phyloP scores from a whole-genome alignment of 1,140 invertebrate species.

The Bombus difficillimus region DNA sequence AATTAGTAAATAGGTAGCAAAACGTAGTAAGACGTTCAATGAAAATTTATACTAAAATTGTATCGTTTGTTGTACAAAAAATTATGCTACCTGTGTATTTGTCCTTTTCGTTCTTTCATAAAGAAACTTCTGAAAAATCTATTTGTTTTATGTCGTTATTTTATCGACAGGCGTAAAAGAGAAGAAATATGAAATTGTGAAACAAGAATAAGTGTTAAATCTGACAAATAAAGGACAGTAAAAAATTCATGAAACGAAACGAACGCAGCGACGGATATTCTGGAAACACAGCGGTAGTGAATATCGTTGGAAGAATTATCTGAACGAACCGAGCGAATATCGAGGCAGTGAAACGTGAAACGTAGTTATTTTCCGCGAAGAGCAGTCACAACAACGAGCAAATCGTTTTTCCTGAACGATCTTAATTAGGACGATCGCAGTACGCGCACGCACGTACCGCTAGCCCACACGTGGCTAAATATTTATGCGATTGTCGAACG shows the following conservation, averaged over 20 bases:
- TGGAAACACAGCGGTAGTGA: background rate
- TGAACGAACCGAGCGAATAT: background rate
- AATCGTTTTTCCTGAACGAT: conserved; percentile 11
- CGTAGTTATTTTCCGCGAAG: conserved; percentile 2
- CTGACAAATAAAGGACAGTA: background rate
- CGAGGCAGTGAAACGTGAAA: conserved; percentile 1
- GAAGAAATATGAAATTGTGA: background rate
- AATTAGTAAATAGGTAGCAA: too few species aligned
- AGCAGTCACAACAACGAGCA: background rate
- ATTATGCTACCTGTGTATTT: background rate
- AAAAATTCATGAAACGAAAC: background rate
- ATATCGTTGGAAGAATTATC: background rate
- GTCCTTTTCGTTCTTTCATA: too few species aligned
- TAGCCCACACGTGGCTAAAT: background rate
- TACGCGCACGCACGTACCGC: background rate
- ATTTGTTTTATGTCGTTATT: background rate
- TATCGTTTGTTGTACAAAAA: background rate
- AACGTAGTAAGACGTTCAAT: background rate
- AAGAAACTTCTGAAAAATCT: background rate
- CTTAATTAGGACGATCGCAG: conserved; percentile 19
- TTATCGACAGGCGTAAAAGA: background rate
- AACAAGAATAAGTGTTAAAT: background rate
- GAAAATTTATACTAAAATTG: background rate
- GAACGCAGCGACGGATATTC: background rate
- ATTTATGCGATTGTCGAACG: conserved; percentile 24